Evolutionary conservation across 2,113 vertebrate genomes (phyloP).

Genomic region (Atrichornis clamosus): DNA sequence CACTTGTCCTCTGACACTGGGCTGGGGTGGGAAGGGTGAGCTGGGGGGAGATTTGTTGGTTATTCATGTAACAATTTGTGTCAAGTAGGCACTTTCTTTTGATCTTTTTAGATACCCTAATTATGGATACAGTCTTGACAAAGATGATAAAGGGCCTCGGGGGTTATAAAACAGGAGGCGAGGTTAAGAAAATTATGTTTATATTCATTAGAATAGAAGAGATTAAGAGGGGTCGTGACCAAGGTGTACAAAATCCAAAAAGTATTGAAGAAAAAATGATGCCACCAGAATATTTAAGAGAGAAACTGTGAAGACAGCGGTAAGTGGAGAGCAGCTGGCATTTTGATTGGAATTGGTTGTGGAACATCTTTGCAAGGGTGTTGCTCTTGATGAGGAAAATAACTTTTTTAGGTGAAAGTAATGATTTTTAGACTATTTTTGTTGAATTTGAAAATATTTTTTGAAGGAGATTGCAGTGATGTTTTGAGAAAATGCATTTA

Average conservation of each 20-base stretch:
- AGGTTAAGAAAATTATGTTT: constrained; percentile 53
- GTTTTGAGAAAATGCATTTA: background rate
- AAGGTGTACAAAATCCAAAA: constrained; percentile 20
- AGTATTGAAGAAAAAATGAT: background rate
- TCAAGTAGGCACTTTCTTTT: background rate
- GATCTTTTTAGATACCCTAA: background rate
- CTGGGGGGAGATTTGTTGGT: background rate
- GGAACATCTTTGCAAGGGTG: background rate
- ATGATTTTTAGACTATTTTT: background rate
- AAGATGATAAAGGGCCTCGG: constrained; percentile 15
- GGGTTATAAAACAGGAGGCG: constrained; percentile 30
- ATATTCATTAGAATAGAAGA: constrained; percentile 49
- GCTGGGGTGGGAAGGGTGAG: background rate
- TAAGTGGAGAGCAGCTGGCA: background rate
- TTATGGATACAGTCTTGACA: constrained; percentile 37
- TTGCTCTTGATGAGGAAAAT: background rate
- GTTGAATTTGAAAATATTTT: background rate
- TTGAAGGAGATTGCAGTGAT: background rate
- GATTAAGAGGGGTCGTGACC: constrained; percentile 13
- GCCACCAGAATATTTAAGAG: background rate
- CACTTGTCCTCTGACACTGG: background rate
- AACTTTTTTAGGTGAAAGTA: background rate
- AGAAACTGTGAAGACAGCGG: background rate
- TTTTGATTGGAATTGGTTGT: background rate
- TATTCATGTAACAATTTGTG: constrained; percentile 23